Base-by-base conservation (phyloP, 2,797 vertebrate genomes). In the Chaetodon trifasciatus region DNA sequence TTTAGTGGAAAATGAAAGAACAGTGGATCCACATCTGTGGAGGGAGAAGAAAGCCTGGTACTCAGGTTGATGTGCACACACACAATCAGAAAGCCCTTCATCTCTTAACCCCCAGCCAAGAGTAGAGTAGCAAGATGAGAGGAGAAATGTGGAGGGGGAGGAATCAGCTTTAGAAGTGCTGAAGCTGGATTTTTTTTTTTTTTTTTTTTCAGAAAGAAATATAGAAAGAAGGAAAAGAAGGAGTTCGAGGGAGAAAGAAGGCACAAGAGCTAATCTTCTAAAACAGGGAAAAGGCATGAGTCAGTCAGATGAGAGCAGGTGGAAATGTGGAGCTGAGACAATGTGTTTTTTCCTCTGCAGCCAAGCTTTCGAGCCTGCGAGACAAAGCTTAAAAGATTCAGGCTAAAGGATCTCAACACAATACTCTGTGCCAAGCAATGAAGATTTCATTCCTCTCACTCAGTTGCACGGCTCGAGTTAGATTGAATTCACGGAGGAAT, bases 111-210 rank as follows among this genome's bases (percentile, higher is more conserved):
- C 85, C 73, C 60, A 84, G 87, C 76, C 85, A 84, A 82, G 73
- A 85, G 77, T n/a, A 10, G 65, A 83, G 76, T 1, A 66, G 78
- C 11, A 44, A 87, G 80, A 90, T 86, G 87, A 88, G 85, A 88
- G 74, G 68, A 77, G 66, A 79, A 81, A 74, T 60, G 66, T 61
- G 50, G 28, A 56, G 68, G 61, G 50, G 58, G 61, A 55, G 82
- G 71, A 64, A 83, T 90, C 74, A 76, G 84, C 88, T 85, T 78
- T 87, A 81, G 74, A 91, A 88, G 74, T 91, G 93, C 88, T 92
- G 90, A 92, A 88, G 56, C 81, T 68, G 80, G 66, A 82, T 89
- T 91, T 88, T 75, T 79, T 49, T 65, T 68, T 49, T 53, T 19
- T 50, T 53, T 70, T 73, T 73, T 28, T 17, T 12, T 49, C 61